Percentiles rank a stretch among this genome's conserved stretches.
phyloP scores from a whole-genome alignment of 2,888 invertebrate genomes.

The Villa cingulata region DNA sequence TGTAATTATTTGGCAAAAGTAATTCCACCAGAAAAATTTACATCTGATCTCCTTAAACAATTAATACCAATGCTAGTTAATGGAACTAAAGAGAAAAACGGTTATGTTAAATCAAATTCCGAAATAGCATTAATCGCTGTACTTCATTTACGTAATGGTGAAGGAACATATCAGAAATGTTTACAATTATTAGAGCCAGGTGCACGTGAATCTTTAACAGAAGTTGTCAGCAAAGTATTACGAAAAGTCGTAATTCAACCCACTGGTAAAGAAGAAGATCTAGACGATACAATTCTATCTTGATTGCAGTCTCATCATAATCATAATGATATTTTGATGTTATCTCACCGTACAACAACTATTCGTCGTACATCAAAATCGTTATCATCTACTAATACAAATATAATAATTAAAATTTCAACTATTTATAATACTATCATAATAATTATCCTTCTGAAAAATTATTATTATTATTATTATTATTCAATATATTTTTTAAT shows the following conservation, averaged over 20 bases:
- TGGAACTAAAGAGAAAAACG: conserved; percentile 96
- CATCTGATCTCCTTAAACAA: conserved; percentile 57
- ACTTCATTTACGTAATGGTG: conserved; percentile 63
- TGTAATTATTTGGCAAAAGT: conserved; percentile 59
- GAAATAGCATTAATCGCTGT: conserved; percentile 84
- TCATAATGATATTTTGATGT: too few species aligned
- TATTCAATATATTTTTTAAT: too few species aligned
- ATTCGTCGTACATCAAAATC: too few species aligned
- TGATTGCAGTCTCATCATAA: conserved; percentile 45
- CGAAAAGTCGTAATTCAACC: conserved; percentile 62
- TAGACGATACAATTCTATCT: conserved; percentile 81
- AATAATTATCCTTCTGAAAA: too few species aligned
- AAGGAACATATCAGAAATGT: conserved; percentile 61
- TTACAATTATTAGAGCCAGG: conserved; percentile 68
- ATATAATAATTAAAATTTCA: too few species aligned
- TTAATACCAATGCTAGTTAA: conserved; percentile 87
- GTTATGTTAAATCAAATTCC: conserved; percentile 84
- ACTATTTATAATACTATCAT: too few species aligned
- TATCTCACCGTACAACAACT: too few species aligned
- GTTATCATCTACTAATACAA: too few species aligned
- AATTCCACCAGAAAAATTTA: conserved; percentile 44
- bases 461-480: too few species aligned
- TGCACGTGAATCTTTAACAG: conserved; percentile 74
- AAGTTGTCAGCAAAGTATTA: conserved; percentile 79
- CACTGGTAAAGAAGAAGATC: conserved; percentile 78